Evolutionary conservation across 2,113 vertebrate genomes (phyloP).

Genomic region (Mastomys natalensis): DNA sequence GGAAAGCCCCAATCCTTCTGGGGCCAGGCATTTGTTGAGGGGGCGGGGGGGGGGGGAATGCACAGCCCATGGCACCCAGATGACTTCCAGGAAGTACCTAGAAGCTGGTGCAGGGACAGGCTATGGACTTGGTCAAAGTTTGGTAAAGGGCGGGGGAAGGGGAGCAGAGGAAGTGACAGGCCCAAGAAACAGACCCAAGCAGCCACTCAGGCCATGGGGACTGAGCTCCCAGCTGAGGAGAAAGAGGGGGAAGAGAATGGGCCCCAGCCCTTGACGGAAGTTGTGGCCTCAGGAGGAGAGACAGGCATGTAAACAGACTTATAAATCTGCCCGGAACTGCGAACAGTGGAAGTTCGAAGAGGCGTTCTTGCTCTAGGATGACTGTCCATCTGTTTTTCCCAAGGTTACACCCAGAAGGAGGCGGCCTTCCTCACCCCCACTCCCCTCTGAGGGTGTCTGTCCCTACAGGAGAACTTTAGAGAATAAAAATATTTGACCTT

Average conservation of each 20-base stretch:
- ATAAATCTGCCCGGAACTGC: background rate
- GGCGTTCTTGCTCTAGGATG: slow-evolving; percentile 18
- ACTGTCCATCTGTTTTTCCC: slow-evolving; percentile 66
- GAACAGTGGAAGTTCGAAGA: background rate
- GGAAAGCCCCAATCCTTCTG: background rate
- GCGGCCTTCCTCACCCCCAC: background rate
- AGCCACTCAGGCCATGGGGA: background rate
- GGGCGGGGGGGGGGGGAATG: background rate
- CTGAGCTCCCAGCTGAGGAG: background rate
- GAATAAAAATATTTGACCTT: slow-evolving; percentile 65
- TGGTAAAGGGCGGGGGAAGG: background rate
- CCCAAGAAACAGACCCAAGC: background rate
- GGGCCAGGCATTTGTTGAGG: background rate
- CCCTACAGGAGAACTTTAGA: slow-evolving; percentile 44
- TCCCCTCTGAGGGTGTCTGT: slow-evolving; percentile 47
- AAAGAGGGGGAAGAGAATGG: background rate
- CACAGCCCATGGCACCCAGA: background rate
- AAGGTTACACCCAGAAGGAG: slow-evolving; percentile 60
- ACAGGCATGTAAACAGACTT: slow-evolving; percentile 55
- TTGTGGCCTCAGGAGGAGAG: slow-evolving; percentile 37
- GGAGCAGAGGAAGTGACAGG: background rate
- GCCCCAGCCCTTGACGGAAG: background rate
- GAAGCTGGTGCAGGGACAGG: slow-evolving; percentile 46
- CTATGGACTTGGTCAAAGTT: slow-evolving; percentile 65
- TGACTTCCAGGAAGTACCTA: slow-evolving; percentile 71